phyloP scores from a whole-genome alignment of 2,797 vertebrate genomes.

The Gallinago nigripennis region DNA sequence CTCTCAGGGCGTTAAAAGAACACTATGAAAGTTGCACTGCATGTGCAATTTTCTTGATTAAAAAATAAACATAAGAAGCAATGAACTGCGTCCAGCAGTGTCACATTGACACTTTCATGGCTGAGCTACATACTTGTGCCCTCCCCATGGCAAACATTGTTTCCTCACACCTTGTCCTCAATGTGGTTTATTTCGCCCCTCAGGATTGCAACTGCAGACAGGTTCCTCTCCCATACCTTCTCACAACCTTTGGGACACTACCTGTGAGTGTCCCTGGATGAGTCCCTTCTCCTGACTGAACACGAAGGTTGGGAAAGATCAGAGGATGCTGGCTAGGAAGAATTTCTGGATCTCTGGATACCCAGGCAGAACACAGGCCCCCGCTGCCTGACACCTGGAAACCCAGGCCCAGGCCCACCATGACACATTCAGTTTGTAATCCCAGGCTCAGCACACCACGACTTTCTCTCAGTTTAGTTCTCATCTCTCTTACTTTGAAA shows the following conservation, averaged over 20 bases:
- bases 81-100: neutral
- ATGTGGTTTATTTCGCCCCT: neutral
- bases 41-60: neutral
- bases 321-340: neutral
- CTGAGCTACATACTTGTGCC: neutral
- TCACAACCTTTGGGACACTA: neutral
- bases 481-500: neutral
- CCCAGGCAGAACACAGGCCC: neutral
- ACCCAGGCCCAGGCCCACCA: neutral
- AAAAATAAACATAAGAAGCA: constrained; percentile 1
- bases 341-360: neutral
- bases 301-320: neutral
- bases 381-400: neutral
- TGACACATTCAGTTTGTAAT: neutral
- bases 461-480: neutral
- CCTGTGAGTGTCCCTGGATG: fast-evolving
- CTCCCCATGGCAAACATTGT: neutral
- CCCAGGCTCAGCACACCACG: neutral
- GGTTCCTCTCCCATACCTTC: neutral
- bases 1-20: neutral
- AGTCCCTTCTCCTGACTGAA: neutral
- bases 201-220: neutral
- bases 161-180: neutral
- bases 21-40: neutral
- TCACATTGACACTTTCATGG: neutral